A percentile compares a stretch with the other conserved stretches of the same genome.
Conservation (phyloP, 2,113 vertebrate genomes). For the Malaclemys terrapin region DNA sequence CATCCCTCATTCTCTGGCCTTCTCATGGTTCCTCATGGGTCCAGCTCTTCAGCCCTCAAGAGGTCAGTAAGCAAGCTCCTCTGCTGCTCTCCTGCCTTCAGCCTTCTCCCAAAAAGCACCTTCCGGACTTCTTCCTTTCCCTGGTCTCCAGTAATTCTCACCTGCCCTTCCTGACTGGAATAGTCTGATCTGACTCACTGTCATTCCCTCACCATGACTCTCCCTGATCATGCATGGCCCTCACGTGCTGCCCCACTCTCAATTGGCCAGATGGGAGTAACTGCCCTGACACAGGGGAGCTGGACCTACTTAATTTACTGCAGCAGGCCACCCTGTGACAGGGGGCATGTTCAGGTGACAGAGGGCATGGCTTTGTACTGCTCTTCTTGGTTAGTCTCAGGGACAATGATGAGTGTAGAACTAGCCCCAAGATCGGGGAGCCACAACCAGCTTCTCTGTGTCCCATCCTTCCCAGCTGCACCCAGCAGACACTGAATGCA, state of each 20-base stretch:
- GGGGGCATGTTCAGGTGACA: too few species aligned
- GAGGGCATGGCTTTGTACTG: too few species aligned
- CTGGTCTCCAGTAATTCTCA: neutral
- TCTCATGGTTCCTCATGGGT: neutral
- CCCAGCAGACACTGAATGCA: neutral
- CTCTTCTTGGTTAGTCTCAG: too few species aligned
- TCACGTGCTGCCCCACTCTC: too few species aligned
- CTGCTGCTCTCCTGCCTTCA: neutral
- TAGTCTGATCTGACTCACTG: neutral
- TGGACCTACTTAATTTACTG: too few species aligned
- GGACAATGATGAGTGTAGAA: too few species aligned
- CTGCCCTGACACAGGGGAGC: too few species aligned
- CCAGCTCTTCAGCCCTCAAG: neutral
- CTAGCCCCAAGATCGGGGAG: too few species aligned
- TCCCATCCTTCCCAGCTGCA: too few species aligned
- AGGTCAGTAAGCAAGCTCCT: neutral
- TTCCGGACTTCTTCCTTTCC: neutral
- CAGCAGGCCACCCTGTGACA: too few species aligned
- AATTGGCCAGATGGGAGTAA: too few species aligned
- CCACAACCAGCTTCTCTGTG: too few species aligned
- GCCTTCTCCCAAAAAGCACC: neutral
- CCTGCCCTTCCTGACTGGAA: neutral
- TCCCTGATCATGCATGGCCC: neutral
- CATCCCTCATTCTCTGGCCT: neutral
- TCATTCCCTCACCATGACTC: neutral